Conservation (phyloP, 1,140 invertebrate species). For the Philaenus spumarius region DNA sequence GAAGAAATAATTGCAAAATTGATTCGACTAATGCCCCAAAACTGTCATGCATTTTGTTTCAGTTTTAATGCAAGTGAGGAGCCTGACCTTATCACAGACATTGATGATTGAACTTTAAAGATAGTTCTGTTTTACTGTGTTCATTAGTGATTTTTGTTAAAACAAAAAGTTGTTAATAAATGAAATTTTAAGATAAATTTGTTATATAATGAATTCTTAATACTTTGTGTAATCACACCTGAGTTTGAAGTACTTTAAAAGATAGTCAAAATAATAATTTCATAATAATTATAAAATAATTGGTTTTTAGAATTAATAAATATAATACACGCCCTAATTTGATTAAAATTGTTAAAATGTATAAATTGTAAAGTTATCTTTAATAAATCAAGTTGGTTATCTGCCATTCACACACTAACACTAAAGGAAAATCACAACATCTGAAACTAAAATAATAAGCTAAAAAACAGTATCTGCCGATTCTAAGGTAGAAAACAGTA, state of each 20-base stretch:
- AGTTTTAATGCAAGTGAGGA: background rate
- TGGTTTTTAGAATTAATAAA: background rate
- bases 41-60: background rate
- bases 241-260: background rate
- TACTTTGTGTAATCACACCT: background rate
- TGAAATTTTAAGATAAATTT: too few relatives aligned
- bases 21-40: background rate
- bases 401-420: background rate
- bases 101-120: conserved; percentile 4
- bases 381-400: background rate
- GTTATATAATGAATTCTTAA: background rate
- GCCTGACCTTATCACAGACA: conserved; percentile 1
- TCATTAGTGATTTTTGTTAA: too few relatives aligned
- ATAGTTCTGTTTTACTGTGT: too few relatives aligned
- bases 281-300: background rate
- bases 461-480: conserved; percentile 3
- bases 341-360: background rate
- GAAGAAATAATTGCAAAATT: conserved; percentile 1
- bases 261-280: background rate
- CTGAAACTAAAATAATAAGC: background rate
- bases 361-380: background rate
- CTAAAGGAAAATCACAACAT: too few relatives aligned
- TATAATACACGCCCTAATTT: background rate
- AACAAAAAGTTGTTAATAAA: too few relatives aligned
- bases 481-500: too few relatives aligned